Evolutionary conservation across 2,797 vertebrate species (phyloP).

Genomic region (Syngnathus acus): DNA sequence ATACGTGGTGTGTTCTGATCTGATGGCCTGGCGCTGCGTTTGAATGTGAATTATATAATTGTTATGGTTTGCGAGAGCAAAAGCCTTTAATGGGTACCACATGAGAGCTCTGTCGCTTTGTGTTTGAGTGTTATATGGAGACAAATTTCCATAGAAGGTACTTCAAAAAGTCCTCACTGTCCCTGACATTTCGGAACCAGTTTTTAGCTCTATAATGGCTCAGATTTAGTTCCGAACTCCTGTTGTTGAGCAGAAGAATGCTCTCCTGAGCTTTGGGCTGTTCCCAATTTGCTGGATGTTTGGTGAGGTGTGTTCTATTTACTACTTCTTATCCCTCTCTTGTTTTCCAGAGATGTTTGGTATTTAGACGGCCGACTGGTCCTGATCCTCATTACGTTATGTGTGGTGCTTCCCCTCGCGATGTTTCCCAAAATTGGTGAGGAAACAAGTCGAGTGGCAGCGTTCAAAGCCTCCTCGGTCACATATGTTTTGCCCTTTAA

Average conservation of each 20-base stretch:
- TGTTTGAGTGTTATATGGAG: constrained; percentile 75
- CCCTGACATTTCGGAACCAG: constrained; percentile 47
- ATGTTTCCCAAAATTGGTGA: constrained; percentile 89
- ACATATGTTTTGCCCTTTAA: constrained; percentile 43
- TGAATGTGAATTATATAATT: constrained; percentile 83
- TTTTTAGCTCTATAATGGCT: constrained; percentile 14
- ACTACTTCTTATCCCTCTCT: not conserved
- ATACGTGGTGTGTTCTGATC: constrained; percentile 50
- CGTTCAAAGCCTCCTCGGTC: not conserved
- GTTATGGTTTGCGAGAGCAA: constrained; percentile 76
- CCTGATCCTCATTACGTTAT: constrained; percentile 76
- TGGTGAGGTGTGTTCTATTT: not conserved
- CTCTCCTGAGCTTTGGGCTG: too few species aligned
- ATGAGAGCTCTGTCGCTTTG: constrained; percentile 75
- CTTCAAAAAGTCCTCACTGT: constrained; percentile 56
- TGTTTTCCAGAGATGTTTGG: constrained; percentile 71
- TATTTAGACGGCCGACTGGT: constrained; percentile 80
- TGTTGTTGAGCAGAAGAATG: too few species aligned
- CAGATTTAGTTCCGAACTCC: not conserved
- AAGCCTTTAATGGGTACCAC: constrained; percentile 80
- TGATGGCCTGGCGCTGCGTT: constrained; percentile 76
- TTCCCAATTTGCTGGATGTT: not conserved
- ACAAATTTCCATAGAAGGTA: constrained; percentile 71
- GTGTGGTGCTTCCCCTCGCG: constrained; percentile 82
- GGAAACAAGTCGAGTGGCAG: constrained; percentile 45